These are phyloP conservation scores for Frankliniella fusca DNA, from an alignment of 2,888 invertebrate genomes.

Conservation along the genomic window DNA sequence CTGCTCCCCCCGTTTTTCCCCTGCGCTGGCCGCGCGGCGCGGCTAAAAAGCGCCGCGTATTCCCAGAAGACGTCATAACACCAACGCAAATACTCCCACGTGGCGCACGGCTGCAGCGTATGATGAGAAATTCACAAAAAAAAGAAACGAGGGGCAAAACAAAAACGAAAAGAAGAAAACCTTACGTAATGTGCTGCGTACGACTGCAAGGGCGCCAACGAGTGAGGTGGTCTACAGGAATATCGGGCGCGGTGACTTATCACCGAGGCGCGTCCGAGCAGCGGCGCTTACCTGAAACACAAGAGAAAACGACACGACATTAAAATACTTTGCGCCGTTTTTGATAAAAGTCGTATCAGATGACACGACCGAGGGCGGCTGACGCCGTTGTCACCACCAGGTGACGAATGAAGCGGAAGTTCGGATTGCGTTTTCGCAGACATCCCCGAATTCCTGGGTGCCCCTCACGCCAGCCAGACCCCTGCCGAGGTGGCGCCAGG, in stretches of 20 bases:
- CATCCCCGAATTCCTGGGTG: neutral
- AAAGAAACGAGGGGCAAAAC: no score
- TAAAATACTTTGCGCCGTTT: neutral
- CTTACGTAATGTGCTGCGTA: no score
- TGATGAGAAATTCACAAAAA: no score
- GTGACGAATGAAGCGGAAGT: constrained; percentile 15
- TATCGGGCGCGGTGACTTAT: no score
- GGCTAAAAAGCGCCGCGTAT: neutral
- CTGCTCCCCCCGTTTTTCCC: no score
- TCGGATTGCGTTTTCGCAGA: neutral
- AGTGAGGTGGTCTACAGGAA: no score
- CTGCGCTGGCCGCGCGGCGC: neutral
- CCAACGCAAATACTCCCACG: neutral
- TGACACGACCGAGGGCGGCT: neutral
- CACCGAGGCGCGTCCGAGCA: no score
- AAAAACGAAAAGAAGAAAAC: no score
- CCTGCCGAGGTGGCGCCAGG: neutral
- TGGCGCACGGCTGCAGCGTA: no score
- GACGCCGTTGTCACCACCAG: no score
- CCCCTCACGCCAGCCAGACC: neutral
- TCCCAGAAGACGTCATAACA: neutral
- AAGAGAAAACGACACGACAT: neutral
- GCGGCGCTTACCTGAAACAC: neutral
- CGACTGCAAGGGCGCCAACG: no score
- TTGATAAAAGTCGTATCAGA: neutral